Base-by-base conservation (phyloP, 2,113 vertebrate genomes). In the Thermophis baileyi region DNA sequence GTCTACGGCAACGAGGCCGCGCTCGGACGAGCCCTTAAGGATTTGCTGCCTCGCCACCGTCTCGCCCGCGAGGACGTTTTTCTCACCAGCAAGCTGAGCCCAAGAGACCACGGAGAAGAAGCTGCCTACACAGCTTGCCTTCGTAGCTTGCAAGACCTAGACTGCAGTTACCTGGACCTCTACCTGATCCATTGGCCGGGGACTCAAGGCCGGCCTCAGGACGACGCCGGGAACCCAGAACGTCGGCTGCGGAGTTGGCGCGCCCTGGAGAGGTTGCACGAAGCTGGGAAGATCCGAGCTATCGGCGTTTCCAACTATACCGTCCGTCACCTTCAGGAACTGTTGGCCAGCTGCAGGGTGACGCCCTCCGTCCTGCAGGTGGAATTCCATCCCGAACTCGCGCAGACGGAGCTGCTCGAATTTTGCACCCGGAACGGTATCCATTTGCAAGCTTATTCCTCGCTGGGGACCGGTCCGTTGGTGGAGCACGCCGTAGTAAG, bases 231-330 rank as follows among this genome's bases (percentile, higher is more conserved):
- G 10, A 98, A 98, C 93, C 93, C 93, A 57, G 96, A 95, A 92
- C 97, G 97, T 54, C 95, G 98, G 89, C 95, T 95, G 60, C 94
- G 96, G 92, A 98, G 97, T 96, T 98, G 98, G 98, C 95, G 91
- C 16, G 86, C 92, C 0, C 93, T 98, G 96, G 98, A 98, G 95
- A 94, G 97, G 49, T 94, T 98, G 89, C 95, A 98, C n/a, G 49
- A 91, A 1, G 92, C 97, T 51, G 98, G 98, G 40, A 97, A 94
- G 85, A 97, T 98, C 81, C 97, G 95, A n/a, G 98, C 98, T 27
- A 98, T 98, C 2, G 98, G 98, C 1, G 98, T 98, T 90, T 98
- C 98, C 44, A 98, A 98, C 96, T 98, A 98, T 94, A 98, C 98
- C 1, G 85, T 96, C 20, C 93, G 88, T 18, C 98, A 98, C 95